Conservation (phyloP, 2,888 invertebrate genomes). For the Acanthococcus lagerstroemiae region DNA sequence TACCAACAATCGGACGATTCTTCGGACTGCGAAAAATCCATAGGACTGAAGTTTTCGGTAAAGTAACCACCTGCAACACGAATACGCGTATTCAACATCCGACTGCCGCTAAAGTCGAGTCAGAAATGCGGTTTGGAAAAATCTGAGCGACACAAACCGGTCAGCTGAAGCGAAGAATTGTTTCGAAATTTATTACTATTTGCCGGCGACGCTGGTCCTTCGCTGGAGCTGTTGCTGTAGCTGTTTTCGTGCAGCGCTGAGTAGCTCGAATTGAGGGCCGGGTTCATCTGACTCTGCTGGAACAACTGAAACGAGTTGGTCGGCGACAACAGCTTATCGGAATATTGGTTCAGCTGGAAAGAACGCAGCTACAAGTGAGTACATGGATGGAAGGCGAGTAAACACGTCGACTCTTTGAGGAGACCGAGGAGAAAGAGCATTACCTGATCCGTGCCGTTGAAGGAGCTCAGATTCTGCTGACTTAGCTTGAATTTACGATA, state of each 20-base stretch:
- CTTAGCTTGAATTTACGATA: constrained; percentile 64
- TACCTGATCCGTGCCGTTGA: constrained; percentile 31
- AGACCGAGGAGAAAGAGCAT: too few species aligned
- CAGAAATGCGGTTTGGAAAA: too few species aligned
- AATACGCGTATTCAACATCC: too few species aligned
- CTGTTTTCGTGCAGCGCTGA: constrained; percentile 40
- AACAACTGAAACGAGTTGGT: constrained; percentile 34
- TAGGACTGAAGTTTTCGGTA: constrained; percentile 28
- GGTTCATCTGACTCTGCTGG: constrained; percentile 36
- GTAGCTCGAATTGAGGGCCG: constrained; percentile 31
- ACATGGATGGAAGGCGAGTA: too few species aligned
- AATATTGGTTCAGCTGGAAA: constrained; percentile 34
- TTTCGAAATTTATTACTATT: constrained; percentile 17
- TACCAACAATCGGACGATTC: constrained; percentile 36
- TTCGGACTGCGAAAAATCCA: constrained; percentile 33
- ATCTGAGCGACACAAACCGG: too few species aligned
- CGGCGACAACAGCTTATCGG: constrained; percentile 32
- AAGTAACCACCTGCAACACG: constrained; percentile 20
- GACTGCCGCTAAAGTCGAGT: too few species aligned
- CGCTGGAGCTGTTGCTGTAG: constrained; percentile 48
- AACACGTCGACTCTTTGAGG: too few species aligned
- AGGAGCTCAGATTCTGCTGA: constrained; percentile 41
- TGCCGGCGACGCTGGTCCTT: constrained; percentile 38
- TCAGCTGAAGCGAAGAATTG: background rate
- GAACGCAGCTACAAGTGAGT: too few species aligned